Percentiles rank a stretch among this genome's conserved stretches.
These are phyloP conservation scores for Perdita meconis DNA, from an alignment of 2,888 invertebrate genomes.

Conservation along the genomic window DNA sequence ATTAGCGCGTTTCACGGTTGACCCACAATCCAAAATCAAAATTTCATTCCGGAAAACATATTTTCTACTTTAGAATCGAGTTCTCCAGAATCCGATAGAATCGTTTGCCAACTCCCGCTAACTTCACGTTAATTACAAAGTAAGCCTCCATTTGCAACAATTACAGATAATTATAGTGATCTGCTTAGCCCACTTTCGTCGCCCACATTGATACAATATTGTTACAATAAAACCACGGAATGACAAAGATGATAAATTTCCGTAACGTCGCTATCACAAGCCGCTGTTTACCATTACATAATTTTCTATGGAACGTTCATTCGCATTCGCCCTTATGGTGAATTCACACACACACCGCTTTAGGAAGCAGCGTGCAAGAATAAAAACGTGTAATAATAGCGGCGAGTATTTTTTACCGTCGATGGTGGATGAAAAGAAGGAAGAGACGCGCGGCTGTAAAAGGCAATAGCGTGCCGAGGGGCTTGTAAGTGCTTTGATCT, in stretches of 20 bases:
- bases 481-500: conserved; percentile 40
- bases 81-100: no score
- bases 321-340: neutral
- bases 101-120: no score
- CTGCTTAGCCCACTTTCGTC: no score
- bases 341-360: neutral
- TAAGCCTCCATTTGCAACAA: no score
- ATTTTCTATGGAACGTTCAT: conserved; percentile 8
- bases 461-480: conserved; percentile 14
- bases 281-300: neutral
- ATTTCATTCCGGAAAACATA: neutral
- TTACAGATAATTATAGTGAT: no score
- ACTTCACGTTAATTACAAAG: no score
- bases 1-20: conserved; percentile 25
- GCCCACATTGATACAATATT: no score
- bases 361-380: conserved; percentile 13
- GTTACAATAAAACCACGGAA: no score
- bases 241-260: no score
- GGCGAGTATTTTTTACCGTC: conserved; percentile 19
- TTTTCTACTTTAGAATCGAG: neutral
- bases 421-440: no score
- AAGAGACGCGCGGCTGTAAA: neutral
- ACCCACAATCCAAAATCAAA: conserved; percentile 15
- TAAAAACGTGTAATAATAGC: conserved; percentile 5
- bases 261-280: no score